phyloP scores from a whole-genome alignment of 1,140 invertebrate species.

The Homarus americanus region DNA sequence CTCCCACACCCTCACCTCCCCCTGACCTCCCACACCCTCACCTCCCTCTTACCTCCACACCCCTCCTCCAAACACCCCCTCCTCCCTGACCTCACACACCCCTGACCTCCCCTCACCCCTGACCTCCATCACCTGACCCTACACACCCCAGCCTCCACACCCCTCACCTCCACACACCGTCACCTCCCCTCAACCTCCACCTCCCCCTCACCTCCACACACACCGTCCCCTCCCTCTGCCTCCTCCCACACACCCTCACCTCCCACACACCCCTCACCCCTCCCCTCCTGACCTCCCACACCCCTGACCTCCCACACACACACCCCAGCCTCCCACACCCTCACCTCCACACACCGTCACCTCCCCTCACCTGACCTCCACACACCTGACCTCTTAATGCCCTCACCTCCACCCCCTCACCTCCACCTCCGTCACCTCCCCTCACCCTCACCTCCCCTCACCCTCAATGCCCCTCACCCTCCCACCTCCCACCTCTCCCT shows the following conservation, averaged over 20 bases:
- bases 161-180: not conserved
- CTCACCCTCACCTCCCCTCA: no score
- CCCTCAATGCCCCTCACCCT: no score
- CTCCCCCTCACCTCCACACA: not conserved
- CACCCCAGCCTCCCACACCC: not conserved
- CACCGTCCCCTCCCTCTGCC: not conserved
- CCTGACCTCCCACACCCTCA: no score
- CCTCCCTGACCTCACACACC: not conserved
- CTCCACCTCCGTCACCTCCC: not conserved
- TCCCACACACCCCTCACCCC: not conserved
- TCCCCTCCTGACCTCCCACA: no score
- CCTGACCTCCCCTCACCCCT: not conserved
- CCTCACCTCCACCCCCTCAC: not conserved
- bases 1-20: no score
- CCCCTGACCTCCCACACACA: not conserved
- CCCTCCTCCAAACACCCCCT: not conserved
- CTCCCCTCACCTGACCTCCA: not conserved
- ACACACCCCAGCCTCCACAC: not conserved
- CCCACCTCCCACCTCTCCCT: not conserved
- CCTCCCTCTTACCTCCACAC: no score
- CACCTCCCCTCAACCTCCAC: not conserved
- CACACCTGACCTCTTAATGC: not conserved
- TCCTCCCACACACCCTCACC: not conserved
- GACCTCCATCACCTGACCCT: not conserved
- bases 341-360: not conserved